Conservation (phyloP, 1,140 invertebrate species). For the Globodera rostochiensis region DNA sequence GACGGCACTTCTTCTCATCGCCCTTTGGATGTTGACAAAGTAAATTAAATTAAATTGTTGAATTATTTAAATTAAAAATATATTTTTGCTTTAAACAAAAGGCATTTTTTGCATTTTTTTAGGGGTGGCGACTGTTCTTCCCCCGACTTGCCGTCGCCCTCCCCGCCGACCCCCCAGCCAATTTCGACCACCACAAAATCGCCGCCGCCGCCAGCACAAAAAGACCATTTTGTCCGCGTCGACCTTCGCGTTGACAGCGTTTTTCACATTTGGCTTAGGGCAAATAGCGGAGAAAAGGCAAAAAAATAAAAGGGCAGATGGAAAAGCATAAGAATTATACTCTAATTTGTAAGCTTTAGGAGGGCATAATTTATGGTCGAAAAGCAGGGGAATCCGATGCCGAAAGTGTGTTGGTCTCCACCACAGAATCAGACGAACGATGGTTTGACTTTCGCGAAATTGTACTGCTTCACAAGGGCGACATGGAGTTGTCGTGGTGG, state of each 20-base stretch:
- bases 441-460: constrained; percentile 17
- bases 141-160: neutral
- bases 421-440: neutral
- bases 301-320: neutral
- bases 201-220: neutral
- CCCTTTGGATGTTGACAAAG: too few species aligned
- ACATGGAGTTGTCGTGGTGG: constrained; percentile 15
- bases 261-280: constrained; percentile 19
- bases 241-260: neutral
- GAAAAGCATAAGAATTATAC: neutral
- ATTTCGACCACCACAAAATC: neutral
- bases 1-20: too few species aligned
- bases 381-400: neutral
- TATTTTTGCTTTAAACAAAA: neutral
- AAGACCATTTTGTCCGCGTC: constrained; percentile 4
- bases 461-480: constrained; percentile 1
- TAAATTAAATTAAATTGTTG: neutral
- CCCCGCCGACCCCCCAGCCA: neutral
- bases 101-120: neutral
- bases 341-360: neutral
- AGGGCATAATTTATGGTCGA: constrained; percentile 4
- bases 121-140: neutral
- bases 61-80: neutral
- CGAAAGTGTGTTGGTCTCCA: neutral
- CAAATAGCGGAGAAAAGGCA: neutral